Base-by-base conservation (phyloP, 1,140 invertebrate genomes). In the Drosophila lowei region DNA sequence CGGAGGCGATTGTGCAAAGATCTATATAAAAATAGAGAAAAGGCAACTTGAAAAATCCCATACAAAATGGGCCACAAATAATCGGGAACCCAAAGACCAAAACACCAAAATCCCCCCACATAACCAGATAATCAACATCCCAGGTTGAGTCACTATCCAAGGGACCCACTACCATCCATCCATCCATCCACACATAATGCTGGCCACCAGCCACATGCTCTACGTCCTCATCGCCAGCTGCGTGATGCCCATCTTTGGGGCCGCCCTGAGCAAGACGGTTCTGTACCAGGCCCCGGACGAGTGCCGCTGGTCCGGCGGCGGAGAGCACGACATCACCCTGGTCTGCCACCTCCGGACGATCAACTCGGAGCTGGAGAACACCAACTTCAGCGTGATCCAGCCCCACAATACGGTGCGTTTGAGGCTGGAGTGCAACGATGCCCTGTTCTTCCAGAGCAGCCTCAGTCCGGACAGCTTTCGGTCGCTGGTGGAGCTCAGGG, bases 311-410 rank as follows among this genome's bases (percentile, higher is more conserved):
- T 93, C 94, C 48, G 95, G 94, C 79, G 92, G 93, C 61, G 90
- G 91, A 55, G 94, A 94, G 53, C 93, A 93, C 76, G 95, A 95
- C 81, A 96, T 97, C 3, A 95, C 95, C 1, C 92, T 97, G 57
- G 94, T 96, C 60, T 97, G 97, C 83, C 93, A 95, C 65, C 91
- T 98, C 57, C 93, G 95, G 47, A 97, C 96, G 66, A 97, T 97
- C 92, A 97, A 97, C 92, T 97, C 96, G 90, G 96, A 97, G 92
- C 92, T 97, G 84, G 96, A 97, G 92, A 96, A 96, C 90, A 97
- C 96, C 28, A 97, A 97, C 83, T 97, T 97, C 90, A 96, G 95
- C 92, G 95, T 96, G 42, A 97, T 96, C 66, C 96, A 97, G 92
- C 95, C 96, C n/a, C 95, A 96, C 83, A 96, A 97, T 72, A 97